A percentile compares a stretch with the other conserved stretches of the same genome.
These are phyloP conservation scores for Agrochola macilenta DNA, from an alignment of 2,888 invertebrate genomes.

Conservation along the genomic window DNA sequence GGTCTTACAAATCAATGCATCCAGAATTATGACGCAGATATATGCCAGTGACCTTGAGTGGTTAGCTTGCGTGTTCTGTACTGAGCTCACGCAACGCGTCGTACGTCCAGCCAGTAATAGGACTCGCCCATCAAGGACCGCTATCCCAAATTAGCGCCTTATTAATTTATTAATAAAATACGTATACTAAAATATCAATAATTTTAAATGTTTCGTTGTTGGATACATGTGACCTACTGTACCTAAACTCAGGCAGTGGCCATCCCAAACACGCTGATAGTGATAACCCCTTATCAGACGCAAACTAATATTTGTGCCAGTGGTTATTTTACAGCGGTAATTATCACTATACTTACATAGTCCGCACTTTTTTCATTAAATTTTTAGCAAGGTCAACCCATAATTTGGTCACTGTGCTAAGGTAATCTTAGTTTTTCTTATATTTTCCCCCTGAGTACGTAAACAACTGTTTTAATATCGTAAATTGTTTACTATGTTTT, in stretches of 20 bases:
- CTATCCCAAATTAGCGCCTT: no score
- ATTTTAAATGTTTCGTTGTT: no score
- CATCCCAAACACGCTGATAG: slow-evolving; percentile 18
- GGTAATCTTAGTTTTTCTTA: not conserved
- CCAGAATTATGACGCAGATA: slow-evolving; percentile 4
- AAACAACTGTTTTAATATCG: not conserved
- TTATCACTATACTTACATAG: not conserved
- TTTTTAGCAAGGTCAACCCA: not conserved
- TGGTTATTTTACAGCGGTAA: not conserved
- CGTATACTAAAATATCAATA: no score
- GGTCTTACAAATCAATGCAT: slow-evolving; percentile 3
- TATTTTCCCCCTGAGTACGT: not conserved
- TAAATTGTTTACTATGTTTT: not conserved
- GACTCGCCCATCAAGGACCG: no score
- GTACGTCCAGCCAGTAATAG: no score
- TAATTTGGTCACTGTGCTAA: not conserved
- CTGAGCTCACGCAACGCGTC: no score
- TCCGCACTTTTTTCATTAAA: not conserved
- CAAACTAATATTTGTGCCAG: not conserved
- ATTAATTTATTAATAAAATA: no score
- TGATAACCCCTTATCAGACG: slow-evolving; percentile 30
- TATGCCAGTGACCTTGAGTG: no score
- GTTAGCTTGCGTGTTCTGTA: no score
- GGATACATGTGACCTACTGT: no score
- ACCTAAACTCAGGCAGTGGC: not conserved